Evolutionary conservation across 2,113 vertebrate genomes (phyloP).

Genomic region (Platycercus adscitus): DNA sequence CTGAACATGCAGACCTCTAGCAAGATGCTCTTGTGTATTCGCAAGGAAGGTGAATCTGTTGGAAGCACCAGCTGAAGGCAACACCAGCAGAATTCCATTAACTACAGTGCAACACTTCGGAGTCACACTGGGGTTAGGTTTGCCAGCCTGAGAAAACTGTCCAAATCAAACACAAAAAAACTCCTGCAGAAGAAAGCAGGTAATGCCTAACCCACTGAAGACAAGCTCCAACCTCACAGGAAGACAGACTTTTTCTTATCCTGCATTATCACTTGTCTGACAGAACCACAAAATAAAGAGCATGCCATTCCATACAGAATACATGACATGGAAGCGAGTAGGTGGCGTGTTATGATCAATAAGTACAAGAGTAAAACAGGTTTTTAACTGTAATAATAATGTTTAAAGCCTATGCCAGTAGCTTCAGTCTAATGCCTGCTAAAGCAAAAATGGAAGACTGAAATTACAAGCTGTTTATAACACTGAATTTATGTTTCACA

Average conservation of each 20-base stretch:
- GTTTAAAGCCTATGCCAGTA: constrained; percentile 53
- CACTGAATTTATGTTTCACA: constrained; percentile 58
- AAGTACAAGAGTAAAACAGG: constrained; percentile 5
- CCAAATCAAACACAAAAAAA: neutral
- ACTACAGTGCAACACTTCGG: neutral
- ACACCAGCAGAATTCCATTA: neutral
- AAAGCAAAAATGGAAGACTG: constrained; percentile 52
- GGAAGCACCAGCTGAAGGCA: neutral
- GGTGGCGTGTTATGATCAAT: constrained; percentile 48
- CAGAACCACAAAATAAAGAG: neutral
- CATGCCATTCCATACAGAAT: neutral
- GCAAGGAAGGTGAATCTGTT: neutral
- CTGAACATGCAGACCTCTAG: neutral
- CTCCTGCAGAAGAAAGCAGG: neutral
- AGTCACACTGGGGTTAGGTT: neutral
- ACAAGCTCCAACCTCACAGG: neutral
- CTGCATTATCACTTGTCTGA: neutral
- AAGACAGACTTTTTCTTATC: neutral
- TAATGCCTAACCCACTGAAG: neutral
- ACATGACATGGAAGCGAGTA: neutral
- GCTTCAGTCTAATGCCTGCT: constrained; percentile 32
- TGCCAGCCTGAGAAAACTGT: neutral
- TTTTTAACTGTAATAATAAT: constrained; percentile 58
- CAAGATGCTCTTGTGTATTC: neutral
- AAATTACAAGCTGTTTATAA: constrained; percentile 72